Percentiles rank a stretch among this genome's conserved stretches.
phyloP scores from a whole-genome alignment of 2,888 invertebrate genomes.

The Sycophila texana region DNA sequence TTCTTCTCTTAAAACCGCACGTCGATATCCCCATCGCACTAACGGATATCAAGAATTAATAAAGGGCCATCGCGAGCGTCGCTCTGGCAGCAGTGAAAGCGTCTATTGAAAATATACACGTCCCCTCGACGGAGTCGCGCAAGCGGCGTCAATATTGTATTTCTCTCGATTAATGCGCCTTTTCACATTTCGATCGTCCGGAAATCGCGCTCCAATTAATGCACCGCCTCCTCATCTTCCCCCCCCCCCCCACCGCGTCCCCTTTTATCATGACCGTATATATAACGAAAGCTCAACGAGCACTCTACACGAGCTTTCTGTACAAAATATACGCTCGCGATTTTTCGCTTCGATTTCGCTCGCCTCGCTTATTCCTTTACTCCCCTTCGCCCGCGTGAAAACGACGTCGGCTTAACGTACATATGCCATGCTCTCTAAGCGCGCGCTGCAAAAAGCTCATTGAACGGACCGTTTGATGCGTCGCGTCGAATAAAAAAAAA shows the following conservation, averaged over 20 bases:
- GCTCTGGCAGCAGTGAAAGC: background rate
- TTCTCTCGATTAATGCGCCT: conserved; percentile 38
- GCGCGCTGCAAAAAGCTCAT: too few species aligned
- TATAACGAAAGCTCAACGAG: background rate
- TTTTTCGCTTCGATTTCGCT: too few species aligned
- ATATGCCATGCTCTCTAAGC: too few species aligned
- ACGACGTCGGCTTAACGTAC: too few species aligned
- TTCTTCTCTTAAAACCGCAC: background rate
- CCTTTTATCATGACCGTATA: background rate
- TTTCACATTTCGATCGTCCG: conserved; percentile 6
- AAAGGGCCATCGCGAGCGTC: background rate
- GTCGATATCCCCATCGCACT: background rate
- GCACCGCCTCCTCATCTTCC: background rate
- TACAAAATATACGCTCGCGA: too few species aligned
- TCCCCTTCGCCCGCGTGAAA: too few species aligned
- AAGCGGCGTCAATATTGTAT: conserved; percentile 43
- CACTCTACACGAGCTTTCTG: background rate
- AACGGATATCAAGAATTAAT: conserved; percentile 10
- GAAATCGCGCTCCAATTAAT: conserved; percentile 5
- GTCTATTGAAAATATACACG: conserved; percentile 25
- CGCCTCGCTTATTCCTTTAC: too few species aligned
- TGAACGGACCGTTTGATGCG: too few species aligned
- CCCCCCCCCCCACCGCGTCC: too few species aligned
- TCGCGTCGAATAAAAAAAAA: too few species aligned
- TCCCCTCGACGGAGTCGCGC: background rate